Conservation (phyloP, 2,888 invertebrate species). For the Leptinotarsa tumamoca region DNA sequence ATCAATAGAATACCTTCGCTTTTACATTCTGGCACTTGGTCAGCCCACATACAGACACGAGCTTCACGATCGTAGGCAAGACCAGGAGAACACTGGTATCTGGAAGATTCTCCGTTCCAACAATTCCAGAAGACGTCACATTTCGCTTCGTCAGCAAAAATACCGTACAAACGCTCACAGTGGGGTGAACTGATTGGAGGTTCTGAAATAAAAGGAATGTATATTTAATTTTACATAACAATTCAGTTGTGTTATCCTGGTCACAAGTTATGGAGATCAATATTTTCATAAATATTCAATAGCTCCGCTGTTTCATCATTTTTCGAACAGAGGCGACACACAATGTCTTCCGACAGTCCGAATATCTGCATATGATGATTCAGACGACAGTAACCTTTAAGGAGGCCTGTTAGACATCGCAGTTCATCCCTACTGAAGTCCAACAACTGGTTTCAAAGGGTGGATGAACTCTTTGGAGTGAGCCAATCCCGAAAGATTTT, state of each 20-base stretch:
- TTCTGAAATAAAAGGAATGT: constrained; percentile 69
- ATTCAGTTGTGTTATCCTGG: background rate
- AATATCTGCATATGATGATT: too few species aligned
- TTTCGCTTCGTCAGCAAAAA: constrained; percentile 88
- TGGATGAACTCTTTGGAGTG: too few species aligned
- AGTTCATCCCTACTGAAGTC: too few species aligned
- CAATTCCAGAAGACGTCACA: constrained; percentile 97
- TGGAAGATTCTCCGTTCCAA: constrained; percentile 94
- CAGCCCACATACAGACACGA: constrained; percentile 96
- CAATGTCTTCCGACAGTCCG: too few species aligned
- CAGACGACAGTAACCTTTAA: too few species aligned
- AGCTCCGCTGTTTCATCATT: too few species aligned
- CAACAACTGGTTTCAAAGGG: too few species aligned
- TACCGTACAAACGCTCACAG: constrained; percentile 89
- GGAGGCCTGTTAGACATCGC: too few species aligned
- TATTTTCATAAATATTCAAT: too few species aligned
- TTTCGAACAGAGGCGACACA: too few species aligned
- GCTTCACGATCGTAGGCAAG: constrained; percentile 94
- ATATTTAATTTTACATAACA: background rate
- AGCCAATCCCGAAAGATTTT: too few species aligned
- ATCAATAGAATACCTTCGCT: constrained; percentile 75
- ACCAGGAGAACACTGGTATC: constrained; percentile 95
- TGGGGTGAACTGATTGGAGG: constrained; percentile 87
- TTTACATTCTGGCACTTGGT: constrained; percentile 93
- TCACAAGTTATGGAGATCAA: too few species aligned